These are phyloP conservation scores for Amphibalanus amphitrite DNA, from an alignment of 1,140 invertebrate genomes.

Conservation along the genomic window DNA sequence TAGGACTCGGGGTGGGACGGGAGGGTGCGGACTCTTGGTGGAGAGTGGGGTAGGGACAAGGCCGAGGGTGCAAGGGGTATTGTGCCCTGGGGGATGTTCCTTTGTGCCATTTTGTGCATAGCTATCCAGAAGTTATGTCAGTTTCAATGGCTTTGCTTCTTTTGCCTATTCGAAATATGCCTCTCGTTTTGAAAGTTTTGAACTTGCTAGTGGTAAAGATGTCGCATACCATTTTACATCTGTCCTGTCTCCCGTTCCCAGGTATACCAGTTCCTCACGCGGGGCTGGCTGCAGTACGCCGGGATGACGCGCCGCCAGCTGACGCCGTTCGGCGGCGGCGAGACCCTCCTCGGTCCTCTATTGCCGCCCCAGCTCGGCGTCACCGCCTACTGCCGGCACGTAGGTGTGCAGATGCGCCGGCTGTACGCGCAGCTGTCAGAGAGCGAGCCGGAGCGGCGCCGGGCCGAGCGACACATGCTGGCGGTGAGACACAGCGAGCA, in stretches of 20 bases:
- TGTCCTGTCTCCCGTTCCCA: conserved; percentile 14
- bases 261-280: conserved; percentile 51
- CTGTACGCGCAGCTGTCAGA: conserved; percentile 13
- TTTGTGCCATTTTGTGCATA: not conserved
- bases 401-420: conserved; percentile 26
- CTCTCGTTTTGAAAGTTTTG: too few relatives aligned
- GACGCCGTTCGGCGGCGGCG: conserved; percentile 22
- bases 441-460: conserved; percentile 12
- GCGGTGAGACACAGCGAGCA: not conserved
- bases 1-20: not conserved
- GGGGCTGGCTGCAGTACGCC: conserved; percentile 42
- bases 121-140: not conserved
- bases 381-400: conserved; percentile 47
- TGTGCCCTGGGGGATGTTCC: not conserved
- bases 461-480: conserved; percentile 10
- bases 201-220: too few relatives aligned
- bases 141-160: not conserved
- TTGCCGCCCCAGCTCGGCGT: conserved; percentile 37
- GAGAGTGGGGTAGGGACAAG: not conserved
- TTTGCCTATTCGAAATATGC: too few relatives aligned
- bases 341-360: conserved; percentile 21
- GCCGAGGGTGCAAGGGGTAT: too few relatives aligned
- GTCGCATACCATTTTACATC: too few relatives aligned
- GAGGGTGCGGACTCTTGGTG: not conserved
- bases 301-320: conserved; percentile 23